Evolutionary conservation across 1,140 invertebrate genomes (phyloP).

Genomic region (Homarus americanus): DNA sequence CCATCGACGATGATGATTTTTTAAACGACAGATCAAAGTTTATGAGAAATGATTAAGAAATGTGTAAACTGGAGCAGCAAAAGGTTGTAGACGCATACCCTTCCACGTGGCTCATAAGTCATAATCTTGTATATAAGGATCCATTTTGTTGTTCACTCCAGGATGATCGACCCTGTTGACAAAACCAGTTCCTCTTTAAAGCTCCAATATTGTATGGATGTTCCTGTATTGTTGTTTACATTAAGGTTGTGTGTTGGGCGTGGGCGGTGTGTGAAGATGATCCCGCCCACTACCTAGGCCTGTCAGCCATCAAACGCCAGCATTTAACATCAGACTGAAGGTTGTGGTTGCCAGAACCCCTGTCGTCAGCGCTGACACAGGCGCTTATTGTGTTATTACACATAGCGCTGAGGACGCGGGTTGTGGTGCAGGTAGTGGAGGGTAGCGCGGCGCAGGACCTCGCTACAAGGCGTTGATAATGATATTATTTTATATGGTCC

Average conservation of each 20-base stretch:
- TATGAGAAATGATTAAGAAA: not conserved
- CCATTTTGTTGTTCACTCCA: not conserved
- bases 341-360: slow-evolving; percentile 12
- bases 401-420: slow-evolving; percentile 27
- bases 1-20: not conserved
- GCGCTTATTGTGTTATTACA: slow-evolving; percentile 63
- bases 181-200: slow-evolving; percentile 63
- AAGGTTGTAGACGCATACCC: not conserved
- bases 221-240: slow-evolving; percentile 57
- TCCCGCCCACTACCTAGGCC: not conserved
- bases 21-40: no score
- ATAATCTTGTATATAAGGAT: not conserved
- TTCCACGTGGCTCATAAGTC: not conserved
- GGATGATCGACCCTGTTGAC: slow-evolving; percentile 34
- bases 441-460: slow-evolving; percentile 10
- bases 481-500: slow-evolving; percentile 48
- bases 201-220: slow-evolving; percentile 54
- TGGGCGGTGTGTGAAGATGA: not conserved
- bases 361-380: slow-evolving; percentile 50
- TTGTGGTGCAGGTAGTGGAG: no score
- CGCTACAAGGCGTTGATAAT: slow-evolving; percentile 39
- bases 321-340: not conserved
- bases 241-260: slow-evolving; percentile 1
- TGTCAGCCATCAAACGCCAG: not conserved
- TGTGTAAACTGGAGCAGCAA: not conserved